A percentile compares a stretch with the other conserved stretches of the same genome.
phyloP scores from a whole-genome alignment of 1,140 invertebrate species.

The Halesus radiatus region DNA sequence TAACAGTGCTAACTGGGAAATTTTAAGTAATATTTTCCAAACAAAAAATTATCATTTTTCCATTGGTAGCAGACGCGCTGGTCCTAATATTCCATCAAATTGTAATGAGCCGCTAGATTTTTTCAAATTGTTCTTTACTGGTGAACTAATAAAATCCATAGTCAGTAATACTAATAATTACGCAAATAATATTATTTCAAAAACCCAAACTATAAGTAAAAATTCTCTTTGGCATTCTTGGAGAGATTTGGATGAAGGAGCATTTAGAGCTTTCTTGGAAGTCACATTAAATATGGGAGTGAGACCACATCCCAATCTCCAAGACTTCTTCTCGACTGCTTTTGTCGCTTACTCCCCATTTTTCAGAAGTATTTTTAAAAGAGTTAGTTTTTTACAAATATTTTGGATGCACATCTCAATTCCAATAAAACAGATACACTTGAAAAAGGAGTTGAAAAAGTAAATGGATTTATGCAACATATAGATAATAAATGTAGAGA shows the following conservation, averaged over 20 bases:
- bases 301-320: no score
- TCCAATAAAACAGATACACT: neutral
- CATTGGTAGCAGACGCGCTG: neutral
- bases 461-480: neutral
- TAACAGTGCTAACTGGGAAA: conserved; percentile 6
- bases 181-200: conserved; percentile 27
- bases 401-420: neutral
- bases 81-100: no score
- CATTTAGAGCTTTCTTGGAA: neutral
- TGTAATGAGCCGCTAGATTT: no score
- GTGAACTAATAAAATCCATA: no score
- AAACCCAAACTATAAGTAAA: conserved; percentile 9
- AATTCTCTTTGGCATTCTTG: conserved; percentile 17
- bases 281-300: neutral
- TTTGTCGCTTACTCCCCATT: no score
- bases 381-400: neutral
- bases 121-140: no score
- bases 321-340: no score
- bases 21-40: neutral
- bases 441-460: no score
- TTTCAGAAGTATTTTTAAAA: neutral
- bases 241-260: conserved; percentile 12
- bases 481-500: neutral
- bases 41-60: neutral
- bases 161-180: conserved; percentile 19